Evolutionary conservation across 2,888 invertebrate species (phyloP).

Genomic region (Acrobasis suavella): DNA sequence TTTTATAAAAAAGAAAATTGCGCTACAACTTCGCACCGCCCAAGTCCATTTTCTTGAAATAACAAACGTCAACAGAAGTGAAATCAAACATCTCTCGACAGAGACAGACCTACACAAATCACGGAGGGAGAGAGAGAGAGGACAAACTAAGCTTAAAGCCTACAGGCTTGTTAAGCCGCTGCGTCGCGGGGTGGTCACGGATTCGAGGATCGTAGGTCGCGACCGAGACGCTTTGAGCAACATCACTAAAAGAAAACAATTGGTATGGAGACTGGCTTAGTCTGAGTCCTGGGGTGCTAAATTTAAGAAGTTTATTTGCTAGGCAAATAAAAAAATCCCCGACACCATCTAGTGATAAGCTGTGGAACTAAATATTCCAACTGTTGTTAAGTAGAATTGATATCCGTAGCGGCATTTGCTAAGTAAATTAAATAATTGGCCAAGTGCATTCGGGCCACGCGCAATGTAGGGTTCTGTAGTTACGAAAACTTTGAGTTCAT

Average conservation of each 20-base stretch:
- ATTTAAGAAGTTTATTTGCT: too few relatives aligned
- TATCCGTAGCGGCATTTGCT: too few relatives aligned
- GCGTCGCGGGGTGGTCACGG: constrained; percentile 1
- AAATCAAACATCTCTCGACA: constrained; percentile 7
- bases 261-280: too few relatives aligned
- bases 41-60: constrained; percentile 16
- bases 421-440: too few relatives aligned
- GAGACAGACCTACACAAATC: neutral
- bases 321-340: too few relatives aligned
- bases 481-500: too few relatives aligned
- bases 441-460: too few relatives aligned
- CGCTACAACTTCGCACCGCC: neutral
- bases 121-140: constrained; percentile 3
- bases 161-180: constrained; percentile 21
- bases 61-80: constrained; percentile 14
- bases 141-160: constrained; percentile 11
- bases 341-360: too few relatives aligned
- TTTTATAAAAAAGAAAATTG: neutral
- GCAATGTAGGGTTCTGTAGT: too few relatives aligned
- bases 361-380: too few relatives aligned
- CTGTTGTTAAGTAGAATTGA: too few relatives aligned
- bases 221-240: neutral
- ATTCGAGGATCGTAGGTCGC: neutral
- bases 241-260: neutral
- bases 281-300: too few relatives aligned